Percentiles rank a stretch among this genome's conserved stretches.
These are phyloP conservation scores for Galerucella nymphaeae DNA, from an alignment of 2,888 invertebrate species.

Conservation along the genomic window DNA sequence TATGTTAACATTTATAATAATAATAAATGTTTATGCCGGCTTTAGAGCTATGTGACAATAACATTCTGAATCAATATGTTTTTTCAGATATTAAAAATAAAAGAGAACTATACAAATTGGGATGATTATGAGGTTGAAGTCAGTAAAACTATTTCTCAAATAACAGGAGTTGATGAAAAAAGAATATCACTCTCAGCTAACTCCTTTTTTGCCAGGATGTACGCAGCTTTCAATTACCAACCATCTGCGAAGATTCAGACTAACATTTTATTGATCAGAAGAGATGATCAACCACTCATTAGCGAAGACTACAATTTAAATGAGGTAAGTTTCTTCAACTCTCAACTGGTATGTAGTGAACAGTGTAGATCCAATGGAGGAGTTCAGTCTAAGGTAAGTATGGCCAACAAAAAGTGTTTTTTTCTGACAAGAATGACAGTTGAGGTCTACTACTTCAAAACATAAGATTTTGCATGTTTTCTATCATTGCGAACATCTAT, in stretches of 20 bases:
- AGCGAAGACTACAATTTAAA: constrained; percentile 44
- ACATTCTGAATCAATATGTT: not conserved
- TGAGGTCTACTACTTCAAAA: too few species aligned
- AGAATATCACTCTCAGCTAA: constrained; percentile 34
- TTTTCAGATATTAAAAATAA: constrained; percentile 33
- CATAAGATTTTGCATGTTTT: too few species aligned
- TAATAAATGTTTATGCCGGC: too few species aligned
- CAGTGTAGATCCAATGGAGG: not conserved
- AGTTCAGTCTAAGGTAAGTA: too few species aligned
- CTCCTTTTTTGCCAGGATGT: constrained; percentile 36
- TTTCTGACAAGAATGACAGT: too few species aligned
- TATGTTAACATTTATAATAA: too few species aligned
- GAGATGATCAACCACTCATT: constrained; percentile 30
- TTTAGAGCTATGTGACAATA: not conserved
- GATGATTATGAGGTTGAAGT: constrained; percentile 29
- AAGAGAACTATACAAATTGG: constrained; percentile 19
- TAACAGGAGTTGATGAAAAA: constrained; percentile 21
- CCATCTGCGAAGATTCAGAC: constrained; percentile 36
- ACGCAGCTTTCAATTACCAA: constrained; percentile 40
- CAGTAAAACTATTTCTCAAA: constrained; percentile 38
- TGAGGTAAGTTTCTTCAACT: constrained; percentile 32
- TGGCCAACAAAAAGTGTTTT: too few species aligned
- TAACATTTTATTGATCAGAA: constrained; percentile 39
- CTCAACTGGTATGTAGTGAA: too few species aligned
- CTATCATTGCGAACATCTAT: too few species aligned